These are phyloP conservation scores for Drosophila carrolli DNA, from an alignment of 1,140 invertebrate species.

Conservation along the genomic window DNA sequence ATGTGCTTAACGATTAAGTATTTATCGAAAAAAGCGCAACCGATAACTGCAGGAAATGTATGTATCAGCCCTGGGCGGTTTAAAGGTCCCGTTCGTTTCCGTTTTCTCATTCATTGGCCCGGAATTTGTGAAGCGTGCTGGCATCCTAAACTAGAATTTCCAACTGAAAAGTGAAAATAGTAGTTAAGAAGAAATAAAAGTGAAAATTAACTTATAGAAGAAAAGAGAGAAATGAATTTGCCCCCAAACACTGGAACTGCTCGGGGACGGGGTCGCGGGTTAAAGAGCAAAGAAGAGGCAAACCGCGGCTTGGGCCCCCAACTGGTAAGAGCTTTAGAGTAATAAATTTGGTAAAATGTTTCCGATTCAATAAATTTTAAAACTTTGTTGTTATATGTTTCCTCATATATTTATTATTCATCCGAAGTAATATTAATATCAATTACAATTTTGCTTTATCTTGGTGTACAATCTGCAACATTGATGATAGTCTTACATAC, in stretches of 20 bases:
- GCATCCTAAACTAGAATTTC: too few relatives aligned
- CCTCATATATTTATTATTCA: too few relatives aligned
- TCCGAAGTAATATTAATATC: too few relatives aligned
- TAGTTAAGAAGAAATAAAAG: background rate
- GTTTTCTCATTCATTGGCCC: background rate
- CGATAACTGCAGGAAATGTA: background rate
- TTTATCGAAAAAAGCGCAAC: background rate
- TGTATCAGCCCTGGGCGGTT: background rate
- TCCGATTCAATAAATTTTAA: too few relatives aligned
- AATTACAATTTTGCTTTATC: background rate
- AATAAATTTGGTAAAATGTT: too few relatives aligned
- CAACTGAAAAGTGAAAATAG: too few relatives aligned
- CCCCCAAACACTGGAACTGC: conserved; percentile 23
- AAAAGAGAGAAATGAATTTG: conserved; percentile 28
- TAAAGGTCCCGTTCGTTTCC: background rate
- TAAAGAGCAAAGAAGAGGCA: conserved; percentile 11
- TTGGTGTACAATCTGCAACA: background rate
- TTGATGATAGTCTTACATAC: background rate
- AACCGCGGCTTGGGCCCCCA: conserved; percentile 2
- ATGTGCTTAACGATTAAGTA: background rate
- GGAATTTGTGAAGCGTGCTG: too few relatives aligned
- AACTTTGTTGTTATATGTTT: too few relatives aligned
- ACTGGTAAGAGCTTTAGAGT: conserved; percentile 26
- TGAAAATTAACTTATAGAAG: background rate
- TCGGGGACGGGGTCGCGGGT: conserved; percentile 48